phyloP scores from a whole-genome alignment of 2,113 vertebrate species.

The Enhydra lutris region DNA sequence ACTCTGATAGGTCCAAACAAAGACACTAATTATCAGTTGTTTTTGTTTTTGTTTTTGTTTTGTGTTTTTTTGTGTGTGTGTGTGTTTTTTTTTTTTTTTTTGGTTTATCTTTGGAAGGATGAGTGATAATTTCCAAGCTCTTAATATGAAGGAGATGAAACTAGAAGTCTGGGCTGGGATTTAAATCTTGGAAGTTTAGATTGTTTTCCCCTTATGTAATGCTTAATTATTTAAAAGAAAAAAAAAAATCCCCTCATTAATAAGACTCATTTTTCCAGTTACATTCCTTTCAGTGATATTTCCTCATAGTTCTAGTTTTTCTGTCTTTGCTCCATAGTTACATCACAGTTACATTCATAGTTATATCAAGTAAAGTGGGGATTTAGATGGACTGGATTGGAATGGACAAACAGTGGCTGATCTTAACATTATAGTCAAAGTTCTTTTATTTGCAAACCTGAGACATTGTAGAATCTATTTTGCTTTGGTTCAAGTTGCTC shows the following conservation, averaged over 20 bases:
- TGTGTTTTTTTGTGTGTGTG: not conserved
- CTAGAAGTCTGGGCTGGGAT: not conserved
- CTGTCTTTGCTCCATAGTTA: not conserved
- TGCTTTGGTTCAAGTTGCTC: not conserved
- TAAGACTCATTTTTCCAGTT: not conserved
- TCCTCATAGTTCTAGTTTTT: not conserved
- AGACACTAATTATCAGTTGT: not conserved
- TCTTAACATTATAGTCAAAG: not conserved
- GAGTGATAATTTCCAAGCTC: not conserved
- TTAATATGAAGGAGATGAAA: not conserved
- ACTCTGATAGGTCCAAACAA: not conserved
- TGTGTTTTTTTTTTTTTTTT: too few relatives aligned
- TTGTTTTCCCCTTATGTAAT: not conserved
- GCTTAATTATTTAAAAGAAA: not conserved
- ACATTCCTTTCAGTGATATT: not conserved
- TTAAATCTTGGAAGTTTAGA: not conserved
- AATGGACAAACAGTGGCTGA: not conserved
- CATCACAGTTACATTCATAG: not conserved
- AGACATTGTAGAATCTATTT: not conserved
- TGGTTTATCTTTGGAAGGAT: not conserved
- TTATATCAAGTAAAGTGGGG: not conserved
- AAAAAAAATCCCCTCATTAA: not conserved
- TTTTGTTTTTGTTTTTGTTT: not conserved
- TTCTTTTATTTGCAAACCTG: not conserved
- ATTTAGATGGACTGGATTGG: not conserved